A percentile compares a stretch with the other conserved stretches of the same genome.
Evolutionary conservation across 1,140 invertebrate genomes (phyloP).

Genomic region (Probaryconus sp.): DNA sequence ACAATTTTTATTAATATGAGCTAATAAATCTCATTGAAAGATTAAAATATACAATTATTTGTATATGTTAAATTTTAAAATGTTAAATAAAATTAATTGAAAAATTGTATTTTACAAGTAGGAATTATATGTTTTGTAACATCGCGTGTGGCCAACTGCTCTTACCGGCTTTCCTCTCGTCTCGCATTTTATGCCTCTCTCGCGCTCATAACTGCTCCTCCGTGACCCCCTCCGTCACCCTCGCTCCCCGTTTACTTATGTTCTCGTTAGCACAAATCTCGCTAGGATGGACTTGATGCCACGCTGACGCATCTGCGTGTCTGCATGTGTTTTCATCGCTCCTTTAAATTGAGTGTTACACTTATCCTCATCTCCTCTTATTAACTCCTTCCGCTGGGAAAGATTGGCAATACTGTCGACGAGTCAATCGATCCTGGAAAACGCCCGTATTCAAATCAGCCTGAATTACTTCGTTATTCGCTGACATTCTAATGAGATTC

Average conservation of each 20-base stretch:
- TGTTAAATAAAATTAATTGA: too few relatives aligned
- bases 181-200: slow-evolving; percentile 19
- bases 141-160: slow-evolving; percentile 58
- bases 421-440: slow-evolving; percentile 31
- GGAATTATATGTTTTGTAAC: slow-evolving; percentile 58
- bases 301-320: slow-evolving; percentile 30
- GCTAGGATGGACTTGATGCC: slow-evolving; percentile 28
- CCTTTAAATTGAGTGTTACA: slow-evolving; percentile 39
- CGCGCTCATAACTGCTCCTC: slow-evolving; percentile 1
- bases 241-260: slow-evolving; percentile 5
- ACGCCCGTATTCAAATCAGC: not conserved
- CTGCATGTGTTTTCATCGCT: slow-evolving; percentile 25
- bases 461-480: slow-evolving; percentile 34
- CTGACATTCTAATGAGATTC: slow-evolving; percentile 34
- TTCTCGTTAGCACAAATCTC: slow-evolving; percentile 28
- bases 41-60: too few relatives aligned
- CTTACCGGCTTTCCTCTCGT: slow-evolving; percentile 26
- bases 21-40: too few relatives aligned
- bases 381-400: slow-evolving; percentile 19
- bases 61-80: too few relatives aligned
- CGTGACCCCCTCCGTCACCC: not conserved
- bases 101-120: too few relatives aligned
- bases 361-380: slow-evolving; percentile 26
- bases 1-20: too few relatives aligned
- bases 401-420: slow-evolving; percentile 13